Evolutionary conservation across 37 sponge, comb jelly and placozoan species (phyloP), one percentile per base, ranked within the genome.

Genomic region (Ephydatia muelleri): DNA sequence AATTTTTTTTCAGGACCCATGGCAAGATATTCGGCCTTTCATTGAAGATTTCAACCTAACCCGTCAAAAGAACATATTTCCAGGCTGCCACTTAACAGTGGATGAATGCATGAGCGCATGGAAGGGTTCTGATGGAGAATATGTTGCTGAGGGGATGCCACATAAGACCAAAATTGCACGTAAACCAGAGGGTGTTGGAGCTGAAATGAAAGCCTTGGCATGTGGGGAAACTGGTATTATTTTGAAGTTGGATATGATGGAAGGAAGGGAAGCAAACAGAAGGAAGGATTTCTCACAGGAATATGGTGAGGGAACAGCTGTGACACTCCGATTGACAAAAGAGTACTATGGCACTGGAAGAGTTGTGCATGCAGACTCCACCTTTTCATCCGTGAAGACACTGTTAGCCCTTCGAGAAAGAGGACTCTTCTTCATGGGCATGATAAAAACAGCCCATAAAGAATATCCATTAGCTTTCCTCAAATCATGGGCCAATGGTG

Each of bases 181-280:
- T 57, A 57, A 57, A 57, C 57, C 57, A 57, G 57, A 57, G 57
- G 57, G 57, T 57, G 19, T 57, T 57, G 57, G 57, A 21, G 57
- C 57, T 57, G 57, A 57, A 57, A 57, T 57, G 57, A 57, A 57
- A 57, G 57, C 57, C 57, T 57, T 57, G 57, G 57, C 57, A 57
- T 57, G 57, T 11, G 57, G 57, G 43, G 57, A 57, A 57, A 57
- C 57, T 57, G 57, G 57, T 57, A 57, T 57, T 57, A 57, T 57
- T 57, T 57, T 57, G 19, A 57, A 57, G 57, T 57, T 57, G 57
- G 57, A 57, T 57, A 14, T 57, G 6, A 57, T 57, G 57, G 57
- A 57, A 57, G 57, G 57, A 57, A 16, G 57, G 57, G 57, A 57
- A 57, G 57, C 57, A 57, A 57, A 57, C 57, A 5, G 57, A 57